Evolutionary conservation across 2,888 invertebrate genomes (phyloP).

Genomic region (Eudemis profundana): DNA sequence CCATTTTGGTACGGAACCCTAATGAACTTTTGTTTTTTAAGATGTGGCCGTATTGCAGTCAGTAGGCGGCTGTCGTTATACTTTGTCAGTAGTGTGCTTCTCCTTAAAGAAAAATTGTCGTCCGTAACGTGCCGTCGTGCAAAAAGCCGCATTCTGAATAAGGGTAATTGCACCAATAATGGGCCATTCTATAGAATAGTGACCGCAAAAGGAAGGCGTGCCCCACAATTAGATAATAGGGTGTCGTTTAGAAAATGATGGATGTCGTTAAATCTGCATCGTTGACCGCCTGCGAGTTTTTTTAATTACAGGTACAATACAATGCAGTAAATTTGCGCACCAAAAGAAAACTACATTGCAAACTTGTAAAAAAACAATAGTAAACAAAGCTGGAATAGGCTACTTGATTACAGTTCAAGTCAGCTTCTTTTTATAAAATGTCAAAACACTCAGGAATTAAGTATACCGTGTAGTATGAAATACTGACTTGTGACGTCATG

Average conservation of each 20-base stretch:
- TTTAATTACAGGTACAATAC: conserved; percentile 6
- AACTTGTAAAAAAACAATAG: no score
- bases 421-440: no score
- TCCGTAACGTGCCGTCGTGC: conserved; percentile 42
- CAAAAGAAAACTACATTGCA: no score
- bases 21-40: no score
- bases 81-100: background rate
- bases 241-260: conserved; percentile 36
- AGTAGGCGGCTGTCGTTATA: no score
- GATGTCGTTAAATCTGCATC: conserved; percentile 12
- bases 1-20: no score
- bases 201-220: conserved; percentile 47
- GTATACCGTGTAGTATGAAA: no score
- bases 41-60: no score
- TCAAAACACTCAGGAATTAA: no score
- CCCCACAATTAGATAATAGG: conserved; percentile 40
- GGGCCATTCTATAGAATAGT: conserved; percentile 47
- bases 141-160: conserved; percentile 52
- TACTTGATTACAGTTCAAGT: no score
- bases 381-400: no score
- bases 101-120: conserved; percentile 45
- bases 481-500: no score
- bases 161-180: conserved; percentile 56
- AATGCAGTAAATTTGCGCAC: background rate
- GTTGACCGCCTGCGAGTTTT: conserved; percentile 17